Evolutionary conservation across 92 coral and sea anemone genomes (phyloP), one percentile per base, ranked within the genome.

Genomic region (Micromussa lordhowensis): DNA sequence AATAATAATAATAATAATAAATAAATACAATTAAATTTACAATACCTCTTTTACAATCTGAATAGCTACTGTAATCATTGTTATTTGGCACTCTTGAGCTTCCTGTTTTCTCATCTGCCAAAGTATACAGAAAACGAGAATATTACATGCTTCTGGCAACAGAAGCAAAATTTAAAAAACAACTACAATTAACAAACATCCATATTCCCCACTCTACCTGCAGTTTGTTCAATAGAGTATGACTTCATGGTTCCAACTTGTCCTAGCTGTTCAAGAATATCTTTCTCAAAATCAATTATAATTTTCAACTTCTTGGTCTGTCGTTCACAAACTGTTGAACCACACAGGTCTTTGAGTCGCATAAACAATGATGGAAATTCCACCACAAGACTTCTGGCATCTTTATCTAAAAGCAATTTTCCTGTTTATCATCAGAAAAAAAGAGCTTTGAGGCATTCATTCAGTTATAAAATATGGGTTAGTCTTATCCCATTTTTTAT

Each of bases 341-440:
- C 40, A 26, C 88, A 85, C 75, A 84, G 64, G 22, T 86, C 87
- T 61, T 84, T 78, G 53, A 92, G 82, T 17, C 77, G 79, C 44
- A 61, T 83, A 66, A 77, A 89, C 31, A 92, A 74, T 2, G 87
- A 29, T n/a, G 92, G 85, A 31, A 92, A 92, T 19, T 85, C 84
- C 49, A 78, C 92, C 0, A 89, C 92, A 24, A 92, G 80, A 68
- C 76, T 58, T 57, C 74, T 83, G 3, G 84, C 35, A 19, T 89
- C 92, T 64, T 92, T 89, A 22, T 82, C 74, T 29, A 92, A 84
- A 19, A 92, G 90, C 21, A 80, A 77, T 40, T 81, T 85, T 2
- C 92, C 94, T 92, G 82, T 74, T 5, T 10, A 36, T 4, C 7
- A 18, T 19, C 19, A 35, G 15, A 28, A 21, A 31, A 31, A 44